Evolutionary conservation across 2,797 vertebrate species (phyloP), one percentile per base, ranked within the genome.

Genomic region (Coreius guichenoti): DNA sequence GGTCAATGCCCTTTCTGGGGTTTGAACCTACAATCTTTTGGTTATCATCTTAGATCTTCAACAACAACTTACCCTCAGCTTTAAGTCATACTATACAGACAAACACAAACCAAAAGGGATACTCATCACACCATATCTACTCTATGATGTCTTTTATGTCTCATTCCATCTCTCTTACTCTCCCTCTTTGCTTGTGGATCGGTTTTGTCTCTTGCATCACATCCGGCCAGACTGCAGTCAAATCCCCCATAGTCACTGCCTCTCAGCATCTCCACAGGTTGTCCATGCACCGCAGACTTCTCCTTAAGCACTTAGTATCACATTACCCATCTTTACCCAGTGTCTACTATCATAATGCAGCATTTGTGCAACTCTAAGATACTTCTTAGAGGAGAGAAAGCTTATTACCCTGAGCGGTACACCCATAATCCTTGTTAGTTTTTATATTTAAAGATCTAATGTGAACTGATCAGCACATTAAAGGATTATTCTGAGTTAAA

Each of bases 71-170:
- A 7, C 31, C 17, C 36, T 26, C 43, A 83, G 19, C 26, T 51
- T 56, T 9, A 74, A 47, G 21, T 75, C 45, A 47, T 47, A 39
- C 58, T 21, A 11, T 49, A 23, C 23, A 45, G n/a, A 82, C 63
- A 61, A 73, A 45, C 31, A 47, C 1, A 69, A 54, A 33, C 7
- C 33, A n/a, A 19, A 75, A 76, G 29, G 6, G 3, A 83, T 29
- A 14, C 9, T 16, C 16, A 39, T 78, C n/a, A 47, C 72, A 77
- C 77, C n/a, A 26, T 47, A 61, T 80, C 36, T 51, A 61, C 47
- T 76, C 33, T 83, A 23, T 39, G 29, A 49, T 16, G 2, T 65
- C 26, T 82, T 31, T 56, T 21, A 78, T 56, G 87, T 91, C 88
- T 80, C n/a, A 47, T 31, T 67, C 43, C 39, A 69, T 56, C 63